Base-by-base conservation (phyloP, 2,797 vertebrate genomes). In the Semotilus atromaculatus region DNA sequence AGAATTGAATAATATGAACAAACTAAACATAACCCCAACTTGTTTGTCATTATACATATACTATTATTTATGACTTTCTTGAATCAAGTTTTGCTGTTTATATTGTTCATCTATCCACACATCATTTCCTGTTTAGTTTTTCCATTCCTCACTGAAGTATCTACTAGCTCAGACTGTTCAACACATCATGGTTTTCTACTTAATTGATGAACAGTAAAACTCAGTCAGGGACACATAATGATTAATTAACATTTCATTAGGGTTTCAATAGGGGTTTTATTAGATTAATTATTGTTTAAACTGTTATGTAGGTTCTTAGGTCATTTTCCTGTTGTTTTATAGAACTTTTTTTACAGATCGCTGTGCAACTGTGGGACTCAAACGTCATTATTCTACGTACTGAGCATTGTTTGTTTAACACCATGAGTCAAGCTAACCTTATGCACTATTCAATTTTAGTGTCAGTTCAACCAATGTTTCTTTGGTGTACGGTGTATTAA, bases 401-500 rank as follows among this genome's bases (percentile, higher is more conserved):
- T 23, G 19, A 21, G 7, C 7, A 18, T 66, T 75, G 10, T 66
- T 74, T 73, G 40, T n/a, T 81, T 36, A 58, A 75, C 19, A 45
- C 21, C 62, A 81, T 29, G 60, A 60, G 60, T 72, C 36, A 18
- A 81, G 53, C 58, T 78, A 60, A 53, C 43, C 1, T 9, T 38
- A 3, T 38, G 7, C 78, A 80, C 78, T 51, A 87, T 88, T 81
- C 45, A 40, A 31, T 87, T 88, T 18, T 86, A 99, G 98, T 99
- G 98, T 90, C 95, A 93, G 88, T 96, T 97, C 82, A 95, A 92
- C 86, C 98, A 98, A 1, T 99, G 98, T 90, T 97, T 96, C 88
- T 93, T 96, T 10, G 97, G 97, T 0, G 98, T 99, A 67, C 95
- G 88, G 34, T 99, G 98, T 55, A 90, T 98, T 87, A 99, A 99